These are phyloP conservation scores for Reinhardtius hippoglossoides DNA, from an alignment of 2,113 vertebrate genomes.

Conservation along the genomic window DNA sequence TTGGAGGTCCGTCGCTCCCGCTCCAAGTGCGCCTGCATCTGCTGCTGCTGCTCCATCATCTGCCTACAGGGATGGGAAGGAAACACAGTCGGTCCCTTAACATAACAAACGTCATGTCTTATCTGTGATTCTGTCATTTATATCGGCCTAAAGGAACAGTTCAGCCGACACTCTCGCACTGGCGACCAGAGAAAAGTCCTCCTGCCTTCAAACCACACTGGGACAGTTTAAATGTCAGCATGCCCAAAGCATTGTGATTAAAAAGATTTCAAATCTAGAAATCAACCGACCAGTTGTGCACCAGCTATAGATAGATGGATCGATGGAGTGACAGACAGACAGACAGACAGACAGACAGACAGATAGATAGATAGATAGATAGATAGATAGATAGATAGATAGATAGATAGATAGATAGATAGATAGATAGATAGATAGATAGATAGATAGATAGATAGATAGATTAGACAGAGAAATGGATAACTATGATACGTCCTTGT, in stretches of 20 bases:
- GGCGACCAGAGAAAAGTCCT: background rate
- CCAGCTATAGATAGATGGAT: too few relatives aligned
- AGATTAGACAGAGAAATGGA: too few relatives aligned
- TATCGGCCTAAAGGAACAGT: background rate
- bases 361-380: too few relatives aligned
- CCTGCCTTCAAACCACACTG: background rate
- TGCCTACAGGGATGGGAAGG: constrained; percentile 83
- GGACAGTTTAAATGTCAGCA: constrained; percentile 8
- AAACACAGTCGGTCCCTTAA: constrained; percentile 1
- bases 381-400: too few relatives aligned
- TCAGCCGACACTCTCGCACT: background rate
- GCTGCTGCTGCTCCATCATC: constrained; percentile 90
- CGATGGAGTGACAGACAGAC: too few relatives aligned
- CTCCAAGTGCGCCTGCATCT: constrained; percentile 90
- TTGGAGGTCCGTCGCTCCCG: constrained; percentile 94
- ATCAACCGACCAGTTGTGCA: background rate
- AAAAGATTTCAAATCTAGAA: background rate
- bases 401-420: too few relatives aligned
- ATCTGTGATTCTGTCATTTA: constrained; percentile 1
- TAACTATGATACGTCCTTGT: background rate
- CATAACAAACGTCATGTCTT: background rate
- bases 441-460: too few relatives aligned
- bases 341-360: too few relatives aligned
- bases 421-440: too few relatives aligned
- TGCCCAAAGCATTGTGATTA: background rate